These are phyloP conservation scores for Mormyrus lacerda DNA, from an alignment of 2,113 vertebrate species.

Conservation along the genomic window DNA sequence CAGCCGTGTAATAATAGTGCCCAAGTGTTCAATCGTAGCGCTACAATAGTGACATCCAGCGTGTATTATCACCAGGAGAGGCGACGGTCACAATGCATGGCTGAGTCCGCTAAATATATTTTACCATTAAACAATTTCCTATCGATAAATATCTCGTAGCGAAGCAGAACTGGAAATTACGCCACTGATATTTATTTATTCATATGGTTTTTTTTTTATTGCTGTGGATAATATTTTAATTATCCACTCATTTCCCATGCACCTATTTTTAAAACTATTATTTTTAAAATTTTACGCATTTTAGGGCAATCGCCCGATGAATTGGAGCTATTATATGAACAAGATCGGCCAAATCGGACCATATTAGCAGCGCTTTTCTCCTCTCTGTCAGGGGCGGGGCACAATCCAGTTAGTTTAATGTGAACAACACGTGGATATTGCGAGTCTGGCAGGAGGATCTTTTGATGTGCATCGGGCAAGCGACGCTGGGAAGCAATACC, in stretches of 20 bases:
- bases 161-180: neutral
- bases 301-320: neutral
- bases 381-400: constrained; percentile 37
- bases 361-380: neutral
- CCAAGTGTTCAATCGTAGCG: constrained; percentile 21
- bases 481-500: constrained; percentile 44
- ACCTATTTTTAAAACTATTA: neutral
- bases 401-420: constrained; percentile 34
- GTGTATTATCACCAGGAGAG: constrained; percentile 28
- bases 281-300: neutral
- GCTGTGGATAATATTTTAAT: neutral
- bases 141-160: neutral
- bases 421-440: constrained; percentile 58
- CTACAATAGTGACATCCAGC: constrained; percentile 61
- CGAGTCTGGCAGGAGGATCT: constrained; percentile 47
- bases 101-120: neutral
- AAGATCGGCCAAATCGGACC: neutral
- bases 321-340: neutral
- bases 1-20: neutral
- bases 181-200: neutral
- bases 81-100: neutral
- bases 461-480: constrained; percentile 21
- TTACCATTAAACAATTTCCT: neutral
- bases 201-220: neutral
- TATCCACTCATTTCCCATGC: neutral